Conservation (phyloP, 30 jellyfish, hydroid and myxozoan species). For the Cassiopea xamachana region DNA sequence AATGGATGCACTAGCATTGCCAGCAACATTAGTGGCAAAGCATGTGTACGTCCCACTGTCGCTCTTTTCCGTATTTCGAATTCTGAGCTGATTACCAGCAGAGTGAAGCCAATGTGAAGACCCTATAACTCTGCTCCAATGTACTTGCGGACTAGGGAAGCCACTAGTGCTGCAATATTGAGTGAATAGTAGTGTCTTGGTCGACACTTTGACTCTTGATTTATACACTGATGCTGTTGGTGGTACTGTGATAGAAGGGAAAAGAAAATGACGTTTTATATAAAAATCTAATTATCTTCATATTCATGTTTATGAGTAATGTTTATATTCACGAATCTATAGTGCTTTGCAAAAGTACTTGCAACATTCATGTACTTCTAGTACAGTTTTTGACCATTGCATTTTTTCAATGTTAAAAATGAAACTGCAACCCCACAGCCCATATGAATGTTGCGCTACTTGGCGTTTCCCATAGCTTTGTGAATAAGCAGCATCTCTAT, state of each 20-base stretch:
- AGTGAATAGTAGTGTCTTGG: not conserved
- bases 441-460: too few relatives aligned
- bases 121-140: not conserved
- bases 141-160: not conserved
- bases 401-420: too few relatives aligned
- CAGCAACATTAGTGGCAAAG: conserved; percentile 8
- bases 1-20: not conserved
- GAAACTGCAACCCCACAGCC: too few relatives aligned
- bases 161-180: not conserved
- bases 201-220: not conserved
- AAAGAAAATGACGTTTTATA: not conserved
- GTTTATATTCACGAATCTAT: too few relatives aligned
- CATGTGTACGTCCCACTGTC: conserved; percentile 19
- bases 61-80: not conserved
- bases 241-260: not conserved
- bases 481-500: too few relatives aligned
- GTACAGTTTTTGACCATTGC: too few relatives aligned
- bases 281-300: too few relatives aligned
- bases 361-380: too few relatives aligned
- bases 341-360: too few relatives aligned
- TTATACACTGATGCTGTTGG: not conserved
- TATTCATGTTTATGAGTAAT: too few relatives aligned
- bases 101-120: not conserved
- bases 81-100: not conserved
- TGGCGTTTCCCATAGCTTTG: too few relatives aligned